These are phyloP conservation scores for Python bivittatus DNA, from an alignment of 2,113 vertebrate genomes.

Conservation along the genomic window DNA sequence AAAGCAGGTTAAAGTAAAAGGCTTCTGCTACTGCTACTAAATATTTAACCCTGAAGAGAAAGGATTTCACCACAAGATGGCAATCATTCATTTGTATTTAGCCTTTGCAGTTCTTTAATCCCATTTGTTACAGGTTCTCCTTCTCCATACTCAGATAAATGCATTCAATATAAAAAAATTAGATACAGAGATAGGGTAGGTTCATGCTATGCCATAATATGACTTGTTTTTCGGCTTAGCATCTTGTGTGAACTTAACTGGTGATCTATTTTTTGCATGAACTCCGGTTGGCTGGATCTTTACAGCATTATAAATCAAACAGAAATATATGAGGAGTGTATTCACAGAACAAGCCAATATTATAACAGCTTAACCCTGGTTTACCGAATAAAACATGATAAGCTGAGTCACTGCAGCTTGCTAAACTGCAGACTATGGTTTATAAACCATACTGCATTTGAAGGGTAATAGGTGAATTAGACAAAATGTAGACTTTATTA, in stretches of 20 bases:
- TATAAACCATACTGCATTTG: background rate
- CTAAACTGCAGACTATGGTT: background rate
- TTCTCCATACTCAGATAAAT: background rate
- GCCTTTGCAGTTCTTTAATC: background rate
- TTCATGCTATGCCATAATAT: background rate
- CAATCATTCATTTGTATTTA: background rate
- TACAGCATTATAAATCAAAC: background rate
- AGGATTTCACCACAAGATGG: slow-evolving; percentile 24
- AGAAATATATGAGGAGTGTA: background rate
- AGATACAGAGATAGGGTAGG: background rate
- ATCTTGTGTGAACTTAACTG: background rate
- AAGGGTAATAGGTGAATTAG: background rate
- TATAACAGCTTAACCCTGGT: background rate
- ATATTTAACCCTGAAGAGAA: background rate
- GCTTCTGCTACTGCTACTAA: background rate
- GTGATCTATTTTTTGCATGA: background rate
- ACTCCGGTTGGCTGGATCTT: background rate
- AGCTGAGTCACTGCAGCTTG: background rate
- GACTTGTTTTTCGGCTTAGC: background rate
- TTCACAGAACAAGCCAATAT: background rate
- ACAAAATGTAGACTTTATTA: background rate
- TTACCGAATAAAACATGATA: background rate
- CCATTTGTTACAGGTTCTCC: background rate
- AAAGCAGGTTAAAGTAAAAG: background rate
- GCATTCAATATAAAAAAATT: background rate